A percentile compares a stretch with the other conserved stretches of the same genome.
Evolutionary conservation across 1,140 invertebrate species (phyloP).

Genomic region (Chrysomallon squamiferum): DNA sequence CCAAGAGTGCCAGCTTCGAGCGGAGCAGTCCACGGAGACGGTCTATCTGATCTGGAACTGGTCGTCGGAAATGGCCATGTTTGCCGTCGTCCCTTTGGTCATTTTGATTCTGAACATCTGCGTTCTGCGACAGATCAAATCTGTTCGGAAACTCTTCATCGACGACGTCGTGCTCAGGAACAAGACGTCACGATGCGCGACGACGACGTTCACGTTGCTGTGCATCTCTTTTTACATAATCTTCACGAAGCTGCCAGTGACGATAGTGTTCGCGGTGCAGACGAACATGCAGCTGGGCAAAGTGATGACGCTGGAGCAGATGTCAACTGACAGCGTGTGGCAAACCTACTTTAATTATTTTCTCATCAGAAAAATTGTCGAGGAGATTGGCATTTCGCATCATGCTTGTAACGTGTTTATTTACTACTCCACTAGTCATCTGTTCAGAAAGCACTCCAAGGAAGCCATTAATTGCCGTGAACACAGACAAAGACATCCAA

Average conservation of each 20-base stretch:
- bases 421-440: constrained; percentile 44
- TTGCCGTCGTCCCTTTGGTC: constrained; percentile 27
- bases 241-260: constrained; percentile 48
- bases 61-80: constrained; percentile 42
- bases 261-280: constrained; percentile 43
- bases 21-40: background rate
- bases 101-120: constrained; percentile 42
- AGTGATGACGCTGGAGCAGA: constrained; percentile 15
- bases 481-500: too few relatives aligned
- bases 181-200: constrained; percentile 5
- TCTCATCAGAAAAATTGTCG: constrained; percentile 32
- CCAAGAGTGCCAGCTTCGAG: constrained; percentile 20
- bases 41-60: constrained; percentile 42
- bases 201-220: constrained; percentile 33
- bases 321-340: constrained; percentile 32
- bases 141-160: constrained; percentile 18
- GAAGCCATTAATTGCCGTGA: background rate
- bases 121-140: constrained; percentile 36
- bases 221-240: constrained; percentile 52
- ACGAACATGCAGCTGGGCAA: constrained; percentile 18
- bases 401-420: constrained; percentile 53
- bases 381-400: constrained; percentile 48
- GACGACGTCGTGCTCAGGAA: background rate
- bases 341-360: constrained; percentile 35
- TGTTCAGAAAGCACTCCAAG: constrained; percentile 38